A percentile compares a stretch with the other conserved stretches of the same genome.
These are phyloP conservation scores for Salvelinus namaycush DNA, from an alignment of 2,113 vertebrate species.

Conservation along the genomic window DNA sequence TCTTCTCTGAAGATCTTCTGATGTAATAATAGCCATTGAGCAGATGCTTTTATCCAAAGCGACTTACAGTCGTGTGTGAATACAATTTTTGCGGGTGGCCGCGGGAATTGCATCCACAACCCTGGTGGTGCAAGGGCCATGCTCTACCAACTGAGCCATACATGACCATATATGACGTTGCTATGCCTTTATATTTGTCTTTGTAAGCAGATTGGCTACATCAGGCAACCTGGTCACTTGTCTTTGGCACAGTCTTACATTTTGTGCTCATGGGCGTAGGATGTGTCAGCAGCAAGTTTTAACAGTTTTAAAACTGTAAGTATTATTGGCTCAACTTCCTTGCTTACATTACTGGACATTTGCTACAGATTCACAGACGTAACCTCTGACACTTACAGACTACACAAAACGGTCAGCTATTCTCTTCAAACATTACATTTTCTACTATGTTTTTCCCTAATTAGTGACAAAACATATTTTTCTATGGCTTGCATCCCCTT, in stretches of 20 bases:
- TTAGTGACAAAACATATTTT: conserved; percentile 76
- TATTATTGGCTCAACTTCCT: conserved; percentile 23
- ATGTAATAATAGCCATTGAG: neutral
- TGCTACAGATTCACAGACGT: conserved; percentile 70
- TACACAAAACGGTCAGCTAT: conserved; percentile 60
- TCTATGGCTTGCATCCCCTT: conserved; percentile 99
- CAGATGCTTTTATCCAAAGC: no score
- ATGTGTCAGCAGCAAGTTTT: conserved; percentile 27
- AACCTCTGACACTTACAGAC: conserved; percentile 44
- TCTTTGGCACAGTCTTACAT: conserved; percentile 77
- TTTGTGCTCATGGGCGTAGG: conserved; percentile 72
- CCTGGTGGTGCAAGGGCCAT: no score
- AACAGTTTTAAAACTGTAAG: conserved; percentile 22
- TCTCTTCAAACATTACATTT: conserved; percentile 39
- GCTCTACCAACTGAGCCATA: no score
- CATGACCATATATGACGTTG: neutral
- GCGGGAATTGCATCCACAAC: no score
- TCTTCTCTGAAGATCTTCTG: conserved; percentile 11
- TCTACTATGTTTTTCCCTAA: conserved; percentile 53
- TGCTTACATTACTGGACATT: conserved; percentile 59
- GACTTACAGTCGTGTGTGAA: no score
- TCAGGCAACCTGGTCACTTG: conserved; percentile 69
- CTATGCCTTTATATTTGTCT: conserved; percentile 35
- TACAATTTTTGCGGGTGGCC: no score
- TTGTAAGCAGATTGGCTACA: conserved; percentile 64